Evolutionary conservation across 2,797 vertebrate genomes (phyloP), one percentile per base, ranked within the genome.

Genomic region (Cichlasoma orientale): DNA sequence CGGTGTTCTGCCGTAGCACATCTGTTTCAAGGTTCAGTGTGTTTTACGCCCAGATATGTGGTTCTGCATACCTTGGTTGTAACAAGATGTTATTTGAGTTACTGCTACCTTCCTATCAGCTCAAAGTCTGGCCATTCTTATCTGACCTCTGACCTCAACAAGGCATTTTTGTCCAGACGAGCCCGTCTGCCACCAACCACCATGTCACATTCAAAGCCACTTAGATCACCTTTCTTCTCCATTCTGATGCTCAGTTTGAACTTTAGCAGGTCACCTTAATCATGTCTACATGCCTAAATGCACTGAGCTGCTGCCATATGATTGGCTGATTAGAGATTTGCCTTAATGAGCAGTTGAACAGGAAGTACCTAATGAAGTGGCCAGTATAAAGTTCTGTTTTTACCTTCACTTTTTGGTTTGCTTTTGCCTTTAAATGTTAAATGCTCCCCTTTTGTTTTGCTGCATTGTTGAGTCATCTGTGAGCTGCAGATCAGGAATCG

Each of bases 1-100:
- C 16, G 33, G 13, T 0, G 2, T 0, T 61, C 0, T 61, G n/a
- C 58, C 38, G 33, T 16, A 0, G n/a, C 33, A 12, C 58, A 5
- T 38, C 58, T 38, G 12, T 12, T 41, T 41, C 38, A 41, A 12
- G 11, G 38, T 41, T 41, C 12, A 4, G 11, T 12, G 38, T 41
- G 58, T 38, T 61, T 36, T 61, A 29, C 3, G 1, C 23, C 23
- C 59, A 41, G 58, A 41, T 21, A 23, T 9, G 58, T 7, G 23
- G 16, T 25, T 41, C 13, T 63, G 38, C 0, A 0, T 23, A 23
- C n/a, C 23, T 1, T 18, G 13, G 13, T 38, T 61, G 33, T 14
- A 61, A 23, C 33, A 61, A n/a, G n/a, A 61, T 61, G 33, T 23
- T 59, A 2, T 23, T 38, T 23, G 58, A 61, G n/a, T 38, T 61